Evolutionary conservation across 2,113 vertebrate genomes (phyloP), one percentile per base, ranked within the genome.

Genomic region (Pelodiscus sinensis): DNA sequence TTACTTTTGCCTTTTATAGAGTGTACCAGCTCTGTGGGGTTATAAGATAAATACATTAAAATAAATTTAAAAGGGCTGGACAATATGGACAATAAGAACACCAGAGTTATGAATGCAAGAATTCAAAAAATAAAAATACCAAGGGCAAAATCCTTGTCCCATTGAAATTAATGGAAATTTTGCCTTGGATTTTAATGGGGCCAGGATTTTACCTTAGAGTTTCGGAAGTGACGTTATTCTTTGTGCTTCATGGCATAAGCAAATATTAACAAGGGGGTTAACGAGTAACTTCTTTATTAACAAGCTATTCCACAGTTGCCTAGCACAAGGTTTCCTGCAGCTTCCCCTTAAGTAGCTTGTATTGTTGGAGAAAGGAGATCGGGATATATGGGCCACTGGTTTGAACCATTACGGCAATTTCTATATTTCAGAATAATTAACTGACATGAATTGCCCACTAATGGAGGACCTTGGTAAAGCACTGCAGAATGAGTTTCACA

Each of bases 21-120:
- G 4, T 5, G 12, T 25, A 5, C 58, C 58, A 62, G 27, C 58
- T 13, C 58, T 62, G 11, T 62, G 58, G 25, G 27, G 25, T 62
- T 62, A 29, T 29, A 62, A 13, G 58, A 14, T 62, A 62, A 62
- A 25, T 27, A 62, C 13, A 27, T 62, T 12, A 29, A 29, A 29
- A 27, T 62, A 29, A 62, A 29, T 62, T 12, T 29, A 27, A 62
- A 62, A 62, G 58, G 58, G 27, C 58, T 14, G 58, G 25, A 62
- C 12, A 80, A 92, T 93, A 86, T 96, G 94, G 94, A 86, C 94
- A 96, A 93, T 90, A 87, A 95, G 96, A 96, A 86, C 52, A 92
- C 78, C 88, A 92, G 93, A 94, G 86, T 96, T 95, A 95, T 88
- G 92, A 84, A 77, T 88, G 94, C 81, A 94, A 93, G 95, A 95